Conservation (phyloP, 2,797 vertebrate genomes). For the Adelosebastes latens region DNA sequence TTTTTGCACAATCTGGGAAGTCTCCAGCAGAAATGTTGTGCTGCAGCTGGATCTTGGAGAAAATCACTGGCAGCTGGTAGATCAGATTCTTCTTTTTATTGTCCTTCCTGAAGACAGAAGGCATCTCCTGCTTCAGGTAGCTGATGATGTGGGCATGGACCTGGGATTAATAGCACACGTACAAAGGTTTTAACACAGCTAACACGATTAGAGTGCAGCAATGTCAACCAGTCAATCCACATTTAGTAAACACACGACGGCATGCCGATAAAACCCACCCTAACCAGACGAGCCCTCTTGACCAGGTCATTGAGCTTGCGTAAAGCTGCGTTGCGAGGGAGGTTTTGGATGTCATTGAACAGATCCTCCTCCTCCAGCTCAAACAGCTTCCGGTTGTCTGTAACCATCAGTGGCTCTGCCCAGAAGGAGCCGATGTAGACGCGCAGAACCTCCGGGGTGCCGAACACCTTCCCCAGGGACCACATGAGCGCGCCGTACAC, state of each 20-base stretch:
- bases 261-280: constrained; percentile 80
- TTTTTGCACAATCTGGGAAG: constrained; percentile 92
- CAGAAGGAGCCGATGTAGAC: constrained; percentile 98
- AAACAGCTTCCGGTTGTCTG: constrained; percentile 90
- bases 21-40: constrained; percentile 93
- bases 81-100: constrained; percentile 95
- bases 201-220: background rate
- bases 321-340: constrained; percentile 91
- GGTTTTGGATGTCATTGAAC: constrained; percentile 92
- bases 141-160: constrained; percentile 95
- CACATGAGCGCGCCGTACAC: constrained; percentile 97
- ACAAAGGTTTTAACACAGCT: background rate
- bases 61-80: constrained; percentile 90
- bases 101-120: constrained; percentile 92
- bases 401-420: constrained; percentile 91
- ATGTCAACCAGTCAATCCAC: background rate
- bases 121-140: constrained; percentile 95
- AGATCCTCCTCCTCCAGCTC: constrained; percentile 95
- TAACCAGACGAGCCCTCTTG: constrained; percentile 91
- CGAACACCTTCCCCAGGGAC: constrained; percentile 94
- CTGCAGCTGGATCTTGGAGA: constrained; percentile 92
- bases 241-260: background rate
- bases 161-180: constrained; percentile 62
- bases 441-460: constrained; percentile 92
- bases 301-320: constrained; percentile 95